Percentiles rank a stretch among this genome's conserved stretches.
Evolutionary conservation across 2,113 vertebrate genomes (phyloP).

Genomic region (Clarias batrachus): DNA sequence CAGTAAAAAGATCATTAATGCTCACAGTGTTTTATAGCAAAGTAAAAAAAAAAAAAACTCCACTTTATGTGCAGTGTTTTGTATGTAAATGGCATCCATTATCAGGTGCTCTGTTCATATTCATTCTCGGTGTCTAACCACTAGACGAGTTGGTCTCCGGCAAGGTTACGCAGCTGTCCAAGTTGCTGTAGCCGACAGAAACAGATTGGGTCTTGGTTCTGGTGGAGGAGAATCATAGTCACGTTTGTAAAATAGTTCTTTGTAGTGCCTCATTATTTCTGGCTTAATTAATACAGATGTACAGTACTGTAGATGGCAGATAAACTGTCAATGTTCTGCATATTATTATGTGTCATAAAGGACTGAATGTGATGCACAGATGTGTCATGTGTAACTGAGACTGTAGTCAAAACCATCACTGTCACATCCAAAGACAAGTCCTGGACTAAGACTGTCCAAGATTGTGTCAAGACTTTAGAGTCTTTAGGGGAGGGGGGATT

Average conservation of each 20-base stretch:
- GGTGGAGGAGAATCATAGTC: background rate
- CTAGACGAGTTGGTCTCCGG: constrained; percentile 8
- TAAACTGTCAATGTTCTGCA: background rate
- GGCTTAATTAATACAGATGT: background rate
- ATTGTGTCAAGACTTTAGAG: background rate
- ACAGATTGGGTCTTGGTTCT: constrained; percentile 9
- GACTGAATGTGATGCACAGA: background rate
- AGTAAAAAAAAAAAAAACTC: background rate
- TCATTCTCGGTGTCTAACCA: background rate
- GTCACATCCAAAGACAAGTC: background rate
- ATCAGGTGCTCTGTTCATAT: constrained; percentile 29
- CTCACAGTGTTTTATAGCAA: background rate
- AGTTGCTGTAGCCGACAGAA: constrained; percentile 44
- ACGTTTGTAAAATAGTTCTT: background rate
- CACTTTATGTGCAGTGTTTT: background rate
- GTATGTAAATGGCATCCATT: background rate
- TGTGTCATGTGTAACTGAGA: background rate
- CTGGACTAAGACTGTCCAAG: background rate
- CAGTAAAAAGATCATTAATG: background rate
- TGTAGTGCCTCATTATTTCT: background rate
- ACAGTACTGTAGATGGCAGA: no score
- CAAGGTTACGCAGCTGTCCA: constrained; percentile 33
- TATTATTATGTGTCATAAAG: background rate
- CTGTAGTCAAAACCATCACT: background rate
- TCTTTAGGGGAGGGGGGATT: no score